Percentiles rank a stretch among this genome's conserved stretches.
phyloP scores from a whole-genome alignment of 2,888 invertebrate species.

The Xestia c-nigrum region DNA sequence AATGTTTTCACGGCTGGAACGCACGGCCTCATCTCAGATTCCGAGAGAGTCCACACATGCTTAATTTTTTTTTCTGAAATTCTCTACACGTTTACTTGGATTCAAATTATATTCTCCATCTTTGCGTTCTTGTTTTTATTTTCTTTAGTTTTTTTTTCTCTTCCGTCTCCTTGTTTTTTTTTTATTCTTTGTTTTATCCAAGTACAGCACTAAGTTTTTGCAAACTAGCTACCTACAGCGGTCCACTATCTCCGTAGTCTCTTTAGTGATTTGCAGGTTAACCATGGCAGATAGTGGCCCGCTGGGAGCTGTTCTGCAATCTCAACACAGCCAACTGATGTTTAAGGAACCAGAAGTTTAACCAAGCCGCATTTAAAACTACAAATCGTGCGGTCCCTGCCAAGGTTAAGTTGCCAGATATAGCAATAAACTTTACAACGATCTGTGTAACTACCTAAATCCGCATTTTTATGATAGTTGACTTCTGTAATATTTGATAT shows the following conservation, averaged over 20 bases:
- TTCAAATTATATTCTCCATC: background rate
- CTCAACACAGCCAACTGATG: background rate
- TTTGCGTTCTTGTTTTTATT: too few species aligned
- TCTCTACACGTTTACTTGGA: background rate
- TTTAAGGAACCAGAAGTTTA: background rate
- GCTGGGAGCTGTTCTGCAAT: background rate
- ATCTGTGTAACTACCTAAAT: slow-evolving; percentile 30
- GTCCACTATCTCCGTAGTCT: background rate
- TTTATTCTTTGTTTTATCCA: background rate
- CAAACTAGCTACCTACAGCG: background rate
- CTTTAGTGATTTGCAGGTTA: background rate
- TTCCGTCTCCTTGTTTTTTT: too few species aligned
- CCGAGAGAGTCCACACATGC: too few species aligned
- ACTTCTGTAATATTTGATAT: slow-evolving; percentile 58
- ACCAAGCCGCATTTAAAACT: background rate
- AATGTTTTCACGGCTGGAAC: too few species aligned
- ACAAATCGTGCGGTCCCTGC: background rate
- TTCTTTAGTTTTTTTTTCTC: too few species aligned
- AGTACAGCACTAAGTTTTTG: background rate
- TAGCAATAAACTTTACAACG: slow-evolving; percentile 29
- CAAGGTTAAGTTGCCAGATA: slow-evolving; percentile 23
- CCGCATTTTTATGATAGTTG: slow-evolving; percentile 36
- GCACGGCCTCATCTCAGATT: too few species aligned
- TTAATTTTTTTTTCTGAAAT: background rate
- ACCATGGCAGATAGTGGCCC: background rate